Conservation (phyloP, 2,797 vertebrate genomes). For the Columba guinea region DNA sequence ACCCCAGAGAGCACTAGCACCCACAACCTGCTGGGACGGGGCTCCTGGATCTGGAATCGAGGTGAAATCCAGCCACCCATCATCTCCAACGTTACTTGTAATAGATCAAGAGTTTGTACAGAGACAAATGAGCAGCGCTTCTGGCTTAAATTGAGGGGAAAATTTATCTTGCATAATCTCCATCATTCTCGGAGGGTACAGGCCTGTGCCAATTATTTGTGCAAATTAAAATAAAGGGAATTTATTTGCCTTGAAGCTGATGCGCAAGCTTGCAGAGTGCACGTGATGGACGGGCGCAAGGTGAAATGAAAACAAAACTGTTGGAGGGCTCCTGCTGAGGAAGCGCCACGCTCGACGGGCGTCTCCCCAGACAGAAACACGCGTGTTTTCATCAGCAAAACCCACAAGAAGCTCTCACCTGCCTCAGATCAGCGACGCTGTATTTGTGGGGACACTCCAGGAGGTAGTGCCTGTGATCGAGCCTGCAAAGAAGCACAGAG, state of each 20-base stretch:
- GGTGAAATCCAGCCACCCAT: neutral
- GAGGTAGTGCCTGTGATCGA: constrained; percentile 87
- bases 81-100: neutral
- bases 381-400: neutral
- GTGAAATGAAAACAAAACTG: neutral
- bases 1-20: neutral
- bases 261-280: neutral
- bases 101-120: rapidly evolving
- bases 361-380: rapidly evolving
- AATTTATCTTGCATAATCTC: neutral
- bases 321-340: neutral
- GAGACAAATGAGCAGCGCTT: rapidly evolving
- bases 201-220: neutral
- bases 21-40: neutral
- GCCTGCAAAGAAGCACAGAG: constrained; percentile 76
- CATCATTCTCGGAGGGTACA: rapidly evolving
- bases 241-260: neutral
- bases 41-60: neutral
- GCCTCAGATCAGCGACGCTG: constrained; percentile 87
- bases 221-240: neutral
- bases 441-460: constrained; percentile 90
- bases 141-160: neutral
- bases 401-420: constrained; percentile 37
- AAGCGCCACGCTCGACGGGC: rapidly evolving
- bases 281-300: rapidly evolving